A percentile compares a stretch with the other conserved stretches of the same genome.
Evolutionary conservation across 2,888 invertebrate genomes (phyloP).

Genomic region (Philaethria dido): DNA sequence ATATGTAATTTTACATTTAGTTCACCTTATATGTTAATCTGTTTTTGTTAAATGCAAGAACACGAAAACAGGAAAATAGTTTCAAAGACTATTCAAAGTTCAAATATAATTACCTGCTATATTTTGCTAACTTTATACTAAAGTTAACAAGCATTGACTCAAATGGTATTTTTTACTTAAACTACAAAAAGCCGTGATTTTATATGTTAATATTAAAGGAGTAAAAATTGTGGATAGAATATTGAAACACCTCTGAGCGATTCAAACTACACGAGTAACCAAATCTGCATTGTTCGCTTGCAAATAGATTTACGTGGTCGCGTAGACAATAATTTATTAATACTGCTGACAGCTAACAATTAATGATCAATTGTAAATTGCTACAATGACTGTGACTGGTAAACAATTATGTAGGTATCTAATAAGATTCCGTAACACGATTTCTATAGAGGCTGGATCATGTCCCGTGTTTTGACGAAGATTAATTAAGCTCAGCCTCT

Average conservation of each 20-base stretch:
- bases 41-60: conserved; percentile 2
- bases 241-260: not conserved
- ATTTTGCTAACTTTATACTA: not conserved
- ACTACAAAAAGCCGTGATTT: not conserved
- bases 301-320: conserved; percentile 41
- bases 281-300: conserved; percentile 28
- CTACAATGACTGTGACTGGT: conserved; percentile 70
- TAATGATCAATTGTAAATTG: conserved; percentile 76
- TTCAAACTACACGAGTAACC: conserved; percentile 3
- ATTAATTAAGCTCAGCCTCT: conserved; percentile 62
- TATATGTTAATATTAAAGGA: not conserved
- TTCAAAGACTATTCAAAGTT: conserved; percentile 10
- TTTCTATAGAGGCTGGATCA: conserved; percentile 69
- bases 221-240: not conserved
- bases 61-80: conserved; percentile 12
- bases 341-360: conserved; percentile 63
- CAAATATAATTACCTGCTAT: conserved; percentile 3
- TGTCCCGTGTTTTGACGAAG: conserved; percentile 67
- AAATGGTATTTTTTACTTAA: not conserved
- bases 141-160: not conserved
- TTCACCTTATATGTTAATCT: conserved; percentile 4
- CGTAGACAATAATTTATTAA: conserved; percentile 51
- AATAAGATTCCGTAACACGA: conserved; percentile 76
- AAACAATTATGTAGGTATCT: conserved; percentile 74
- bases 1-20: not conserved